Base-by-base conservation (phyloP, 2,797 vertebrate genomes). In the Dendrocincla tyrannina region DNA sequence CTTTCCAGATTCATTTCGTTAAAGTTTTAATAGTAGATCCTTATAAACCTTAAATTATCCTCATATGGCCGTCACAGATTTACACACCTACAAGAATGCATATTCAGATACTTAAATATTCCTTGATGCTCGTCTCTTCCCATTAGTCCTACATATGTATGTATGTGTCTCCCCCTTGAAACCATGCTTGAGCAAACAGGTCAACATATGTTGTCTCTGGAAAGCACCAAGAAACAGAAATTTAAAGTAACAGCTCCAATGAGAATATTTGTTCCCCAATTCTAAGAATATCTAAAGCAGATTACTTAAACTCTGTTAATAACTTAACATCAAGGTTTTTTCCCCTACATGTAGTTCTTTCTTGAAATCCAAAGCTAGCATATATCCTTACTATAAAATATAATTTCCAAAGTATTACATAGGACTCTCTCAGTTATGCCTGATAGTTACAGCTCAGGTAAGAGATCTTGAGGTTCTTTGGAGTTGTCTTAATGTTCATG, bases 21-120 rank as follows among this genome's bases (percentile, higher is more conserved):
- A 75, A 95, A 85, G 14, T 88, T 95, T 93, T 85, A 95, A 67
- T 35, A 92, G 37, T 30, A 91, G 63, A 84, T 75, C 53, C 22
- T 78, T 39, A 2, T 63, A 96, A 93, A 82, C 12, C n/a, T 89
- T 59, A 37, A 91, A 91, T 77, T 95, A 73, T 60, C 78, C 50
- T 92, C 66, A 50, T 60, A 30, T 83, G 72, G 83, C 72, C 53
- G 77, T 59, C 60, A 67, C 18, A 49, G 17, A 58, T 22, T 77
- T 78, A 52, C 25, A 76, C 39, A 68, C 19, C 53, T 88, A 73
- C 5, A 59, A 74, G 53, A 83, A 77, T 44, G 55, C 4, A 15
- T 59, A 70, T 94, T 58, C 49, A 80, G 56, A 30, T 9, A 60
- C 32, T 84, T 75, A 63, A 89, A 69, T 4, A 76, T 67, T 76